Percentiles rank a stretch among this genome's conserved stretches.
phyloP scores from a whole-genome alignment of 2,113 vertebrate species.

The Euleptes europaea region DNA sequence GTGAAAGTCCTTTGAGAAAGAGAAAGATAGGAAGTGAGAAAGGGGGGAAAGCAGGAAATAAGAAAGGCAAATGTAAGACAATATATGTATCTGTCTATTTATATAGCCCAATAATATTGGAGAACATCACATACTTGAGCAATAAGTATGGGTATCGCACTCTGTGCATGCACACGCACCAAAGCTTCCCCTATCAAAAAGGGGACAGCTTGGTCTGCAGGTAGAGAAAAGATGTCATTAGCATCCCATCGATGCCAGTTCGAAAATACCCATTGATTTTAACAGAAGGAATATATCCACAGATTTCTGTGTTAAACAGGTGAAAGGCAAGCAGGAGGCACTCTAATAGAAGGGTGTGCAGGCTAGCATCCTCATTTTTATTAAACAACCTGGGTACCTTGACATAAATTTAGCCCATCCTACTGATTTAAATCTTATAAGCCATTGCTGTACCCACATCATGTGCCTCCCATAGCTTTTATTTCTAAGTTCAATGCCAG shows the following conservation, averaged over 20 bases:
- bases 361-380: background rate
- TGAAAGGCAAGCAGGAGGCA: rapidly evolving
- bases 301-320: background rate
- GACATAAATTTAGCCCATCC: slow-evolving; percentile 6
- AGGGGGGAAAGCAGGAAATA: slow-evolving; percentile 38
- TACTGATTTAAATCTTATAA: background rate
- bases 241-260: background rate
- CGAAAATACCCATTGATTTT: background rate
- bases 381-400: background rate
- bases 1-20: slow-evolving; percentile 86
- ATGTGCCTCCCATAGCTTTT: background rate
- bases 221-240: background rate
- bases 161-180: background rate
- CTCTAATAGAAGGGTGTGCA: background rate
- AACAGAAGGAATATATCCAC: background rate
- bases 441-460: background rate
- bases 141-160: slow-evolving; percentile 33
- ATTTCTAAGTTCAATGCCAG: background rate
- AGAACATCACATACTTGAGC: slow-evolving; percentile 54
- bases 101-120: slow-evolving; percentile 15
- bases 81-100: background rate
- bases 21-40: slow-evolving; percentile 37
- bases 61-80: slow-evolving; percentile 58
- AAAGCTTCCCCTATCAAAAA: background rate
- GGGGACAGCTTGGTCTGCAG: background rate